A percentile compares a stretch with the other conserved stretches of the same genome.
Conservation (phyloP, 2,888 invertebrate genomes). For the Unio pictorum region DNA sequence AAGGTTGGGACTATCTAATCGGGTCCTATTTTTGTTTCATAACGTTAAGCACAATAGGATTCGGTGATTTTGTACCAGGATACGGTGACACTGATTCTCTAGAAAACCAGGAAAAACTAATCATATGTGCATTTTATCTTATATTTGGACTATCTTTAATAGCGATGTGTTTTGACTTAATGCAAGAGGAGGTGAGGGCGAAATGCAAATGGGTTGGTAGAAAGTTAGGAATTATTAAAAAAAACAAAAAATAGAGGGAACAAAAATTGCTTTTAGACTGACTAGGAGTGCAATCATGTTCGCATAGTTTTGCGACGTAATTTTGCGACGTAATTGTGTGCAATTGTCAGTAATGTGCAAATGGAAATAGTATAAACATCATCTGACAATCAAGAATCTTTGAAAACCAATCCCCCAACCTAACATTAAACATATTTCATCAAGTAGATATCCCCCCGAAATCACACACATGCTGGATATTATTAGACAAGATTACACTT, state of each 20-base stretch:
- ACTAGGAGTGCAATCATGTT: no score
- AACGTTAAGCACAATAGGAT: conserved; percentile 72
- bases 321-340: no score
- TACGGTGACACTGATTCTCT: conserved; percentile 46
- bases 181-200: conserved; percentile 72
- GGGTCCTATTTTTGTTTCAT: conserved; percentile 77
- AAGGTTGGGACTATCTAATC: conserved; percentile 90
- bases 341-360: no score
- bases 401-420: no score
- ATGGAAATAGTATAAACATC: no score
- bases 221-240: conserved; percentile 67
- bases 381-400: no score
- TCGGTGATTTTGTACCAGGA: conserved; percentile 72
- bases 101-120: conserved; percentile 61
- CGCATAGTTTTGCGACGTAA: no score
- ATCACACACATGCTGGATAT: no score
- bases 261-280: no score
- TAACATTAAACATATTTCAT: no score
- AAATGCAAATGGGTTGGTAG: conserved; percentile 68
- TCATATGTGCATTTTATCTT: conserved; percentile 69
- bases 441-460: no score
- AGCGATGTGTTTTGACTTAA: conserved; percentile 73
- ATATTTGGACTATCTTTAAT: conserved; percentile 72
- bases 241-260: neutral
- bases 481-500: no score